Base-by-base conservation (phyloP, 2,888 invertebrate genomes). In the Pseudoips prasinana region DNA sequence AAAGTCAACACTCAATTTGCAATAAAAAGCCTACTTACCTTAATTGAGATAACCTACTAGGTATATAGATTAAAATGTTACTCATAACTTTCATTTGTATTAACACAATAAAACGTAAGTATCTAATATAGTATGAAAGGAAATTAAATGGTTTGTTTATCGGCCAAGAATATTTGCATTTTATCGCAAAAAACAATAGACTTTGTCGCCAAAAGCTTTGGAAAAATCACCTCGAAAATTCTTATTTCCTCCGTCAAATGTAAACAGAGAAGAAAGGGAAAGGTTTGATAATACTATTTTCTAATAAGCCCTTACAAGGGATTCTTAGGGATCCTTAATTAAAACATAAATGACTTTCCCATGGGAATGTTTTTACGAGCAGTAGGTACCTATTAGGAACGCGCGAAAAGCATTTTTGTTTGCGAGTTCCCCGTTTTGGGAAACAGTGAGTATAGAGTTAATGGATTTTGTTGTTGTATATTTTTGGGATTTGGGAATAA, bases 301-400 rank as follows among this genome's bases (percentile, higher is more conserved):
- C 63, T 70, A 72, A 75, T 75, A 77, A 79, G 64, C 68, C 68
- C 52, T 27, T 38, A 52, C 64, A 59, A 68, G 63, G 64, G 32
- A 18, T 32, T 58, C 63, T 68, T 64, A 63, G 51, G 50, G 58
- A 42, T 58, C 60, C 70, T 73, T 79, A 80, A 81, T 81, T 79
- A 79, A 79, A 78, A 76, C 73, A 73, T 74, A 73, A 80, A 77
- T 71, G 76, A 71, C 68, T 75, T 75, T 65, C 68, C 67, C 72
- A 73, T 56, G 50, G 52, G 36, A 37, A 45, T 49, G 57, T 55
- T 60, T 63, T 63, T 58, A 58, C 59, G 55, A 58, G 31, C 33
- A 7, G 20, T 14, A 14, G 14, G 18, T 20, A 34, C 53, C 46
- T n/a, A 65, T 61, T 60, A 49, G 41, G 35, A 39, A 56, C 58